Conservation (phyloP, 1,140 invertebrate genomes). For the Zaprionus ghesquierei region DNA sequence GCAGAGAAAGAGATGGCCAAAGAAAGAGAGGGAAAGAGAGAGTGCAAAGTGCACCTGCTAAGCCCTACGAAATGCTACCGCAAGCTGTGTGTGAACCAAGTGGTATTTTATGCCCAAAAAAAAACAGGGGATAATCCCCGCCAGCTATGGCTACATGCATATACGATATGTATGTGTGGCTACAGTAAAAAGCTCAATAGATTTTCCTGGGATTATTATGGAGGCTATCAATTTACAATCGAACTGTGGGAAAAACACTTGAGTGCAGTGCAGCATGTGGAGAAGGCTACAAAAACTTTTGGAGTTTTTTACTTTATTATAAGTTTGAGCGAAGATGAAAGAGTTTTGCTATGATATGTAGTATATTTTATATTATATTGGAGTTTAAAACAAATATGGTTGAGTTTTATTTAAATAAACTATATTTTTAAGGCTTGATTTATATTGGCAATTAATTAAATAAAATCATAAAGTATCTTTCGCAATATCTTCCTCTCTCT, state of each 20-base stretch:
- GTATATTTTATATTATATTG: background rate
- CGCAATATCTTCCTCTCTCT: too few relatives aligned
- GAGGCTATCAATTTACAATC: background rate
- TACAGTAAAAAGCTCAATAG: background rate
- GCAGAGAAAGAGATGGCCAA: background rate
- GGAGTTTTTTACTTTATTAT: background rate
- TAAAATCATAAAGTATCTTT: too few relatives aligned
- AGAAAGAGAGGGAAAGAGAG: background rate
- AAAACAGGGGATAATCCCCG: background rate
- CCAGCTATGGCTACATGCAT: background rate
- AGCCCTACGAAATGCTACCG: background rate
- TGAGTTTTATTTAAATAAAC: too few relatives aligned
- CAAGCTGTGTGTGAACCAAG: background rate
- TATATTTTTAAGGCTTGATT: too few relatives aligned
- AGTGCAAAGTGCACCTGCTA: background rate
- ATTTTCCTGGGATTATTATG: background rate
- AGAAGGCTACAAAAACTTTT: background rate
- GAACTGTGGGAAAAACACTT: background rate
- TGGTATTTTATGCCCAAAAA: background rate
- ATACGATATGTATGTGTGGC: too few relatives aligned
- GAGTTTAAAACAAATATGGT: too few relatives aligned
- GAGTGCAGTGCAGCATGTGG: background rate
- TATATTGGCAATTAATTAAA: too few relatives aligned
- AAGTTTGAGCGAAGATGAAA: background rate
- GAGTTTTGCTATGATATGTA: background rate